Evolutionary conservation across 1,140 invertebrate species (phyloP).

Genomic region (Brachionus sp.): DNA sequence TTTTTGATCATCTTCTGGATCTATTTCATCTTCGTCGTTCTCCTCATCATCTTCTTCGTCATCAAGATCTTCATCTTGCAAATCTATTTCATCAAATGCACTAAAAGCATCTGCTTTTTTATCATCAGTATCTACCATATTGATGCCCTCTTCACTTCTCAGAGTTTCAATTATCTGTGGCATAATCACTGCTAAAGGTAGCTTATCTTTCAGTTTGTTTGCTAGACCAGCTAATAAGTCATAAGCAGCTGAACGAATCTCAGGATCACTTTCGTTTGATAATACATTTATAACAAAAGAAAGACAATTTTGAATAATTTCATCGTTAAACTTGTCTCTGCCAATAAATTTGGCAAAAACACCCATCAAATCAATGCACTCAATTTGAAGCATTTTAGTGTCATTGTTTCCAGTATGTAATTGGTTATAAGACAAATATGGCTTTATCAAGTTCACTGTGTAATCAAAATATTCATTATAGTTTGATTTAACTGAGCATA

Average conservation of each 20-base stretch:
- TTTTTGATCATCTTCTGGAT: conserved; percentile 19
- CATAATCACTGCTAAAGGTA: conserved; percentile 12
- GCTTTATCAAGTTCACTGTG: conserved; percentile 29
- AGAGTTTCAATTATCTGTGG: conserved; percentile 29
- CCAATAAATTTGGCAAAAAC: conserved; percentile 35
- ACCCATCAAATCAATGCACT: conserved; percentile 42
- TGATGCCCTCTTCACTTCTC: conserved; percentile 26
- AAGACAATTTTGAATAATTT: conserved; percentile 29
- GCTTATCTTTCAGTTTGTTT: conserved; percentile 31
- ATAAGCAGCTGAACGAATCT: conserved; percentile 30
- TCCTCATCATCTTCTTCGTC: conserved; percentile 36
- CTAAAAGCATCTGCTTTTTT: conserved; percentile 38
- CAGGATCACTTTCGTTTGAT: not conserved
- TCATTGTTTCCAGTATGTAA: not conserved
- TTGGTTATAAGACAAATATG: conserved; percentile 25
- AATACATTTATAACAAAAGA: conserved; percentile 26
- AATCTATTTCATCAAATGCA: conserved; percentile 45
- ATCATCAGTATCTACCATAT: conserved; percentile 25
- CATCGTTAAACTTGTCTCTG: conserved; percentile 19
- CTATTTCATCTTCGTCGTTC: conserved; percentile 22
- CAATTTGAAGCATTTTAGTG: conserved; percentile 38
- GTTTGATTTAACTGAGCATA: conserved; percentile 30
- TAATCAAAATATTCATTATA: conserved; percentile 28
- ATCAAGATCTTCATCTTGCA: conserved; percentile 31
- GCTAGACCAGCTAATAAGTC: conserved; percentile 35